Evolutionary conservation across 2,888 invertebrate species (phyloP).

Genomic region (Ectemnius continuus): DNA sequence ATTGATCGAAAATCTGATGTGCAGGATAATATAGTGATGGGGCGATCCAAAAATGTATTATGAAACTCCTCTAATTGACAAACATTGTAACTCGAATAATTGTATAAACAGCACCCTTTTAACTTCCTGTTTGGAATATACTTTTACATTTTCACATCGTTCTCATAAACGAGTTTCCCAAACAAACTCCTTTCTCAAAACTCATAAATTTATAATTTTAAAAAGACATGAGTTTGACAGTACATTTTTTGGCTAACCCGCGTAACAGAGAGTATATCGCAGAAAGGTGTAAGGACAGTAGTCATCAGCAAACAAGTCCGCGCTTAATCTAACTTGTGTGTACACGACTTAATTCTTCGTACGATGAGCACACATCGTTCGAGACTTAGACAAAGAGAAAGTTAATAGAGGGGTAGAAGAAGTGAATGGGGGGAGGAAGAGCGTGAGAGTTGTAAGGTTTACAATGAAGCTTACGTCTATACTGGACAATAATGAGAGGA

Average conservation of each 20-base stretch:
- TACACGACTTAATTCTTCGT: slow-evolving; percentile 31
- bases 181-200: too few relatives aligned
- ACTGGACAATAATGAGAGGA: slow-evolving; percentile 57
- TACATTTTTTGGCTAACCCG: too few relatives aligned
- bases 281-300: slow-evolving; percentile 49
- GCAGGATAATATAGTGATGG: not conserved
- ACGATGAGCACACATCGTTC: slow-evolving; percentile 16
- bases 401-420: slow-evolving; percentile 1
- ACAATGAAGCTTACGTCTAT: slow-evolving; percentile 51
- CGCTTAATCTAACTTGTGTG: slow-evolving; percentile 45
- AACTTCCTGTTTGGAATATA: too few relatives aligned
- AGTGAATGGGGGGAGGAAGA: not conserved
- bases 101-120: too few relatives aligned
- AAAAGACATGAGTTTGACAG: too few relatives aligned
- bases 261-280: slow-evolving; percentile 23
- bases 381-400: not conserved
- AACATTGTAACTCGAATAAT: too few relatives aligned
- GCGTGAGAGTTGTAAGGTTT: slow-evolving; percentile 32
- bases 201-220: too few relatives aligned
- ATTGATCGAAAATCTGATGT: not conserved
- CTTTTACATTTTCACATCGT: too few relatives aligned
- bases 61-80: too few relatives aligned
- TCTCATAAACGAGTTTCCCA: too few relatives aligned
- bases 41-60: not conserved
- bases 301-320: slow-evolving; percentile 43